phyloP scores from a whole-genome alignment of 1,140 invertebrate species.

The Caenorhabditis tropicalis region DNA sequence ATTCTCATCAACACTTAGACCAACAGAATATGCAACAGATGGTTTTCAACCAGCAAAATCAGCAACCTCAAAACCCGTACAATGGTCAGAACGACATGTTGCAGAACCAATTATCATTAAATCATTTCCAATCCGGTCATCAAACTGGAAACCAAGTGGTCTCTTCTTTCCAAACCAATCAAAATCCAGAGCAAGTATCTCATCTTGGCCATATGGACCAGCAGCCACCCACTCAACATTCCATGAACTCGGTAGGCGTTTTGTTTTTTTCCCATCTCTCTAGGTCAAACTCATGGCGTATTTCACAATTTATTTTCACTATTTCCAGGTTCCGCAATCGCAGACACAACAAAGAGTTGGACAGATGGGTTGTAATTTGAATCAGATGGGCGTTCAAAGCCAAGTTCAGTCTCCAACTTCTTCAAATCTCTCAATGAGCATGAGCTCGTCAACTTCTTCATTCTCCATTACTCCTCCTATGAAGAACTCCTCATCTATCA shows the following conservation, averaged over 20 bases:
- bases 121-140: neutral
- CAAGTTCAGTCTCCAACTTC: neutral
- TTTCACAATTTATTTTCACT: neutral
- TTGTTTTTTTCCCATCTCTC: conserved; percentile 5
- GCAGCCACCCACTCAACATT: conserved; percentile 33
- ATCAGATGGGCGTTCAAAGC: neutral
- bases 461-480: neutral
- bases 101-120: neutral
- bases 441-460: neutral
- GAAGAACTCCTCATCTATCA: neutral
- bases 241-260: conserved; percentile 39
- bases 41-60: too few species aligned
- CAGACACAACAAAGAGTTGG: neutral
- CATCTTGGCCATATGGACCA: conserved; percentile 42
- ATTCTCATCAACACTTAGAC: neutral
- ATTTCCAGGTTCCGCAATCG: conserved; percentile 1
- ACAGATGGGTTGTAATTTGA: neutral
- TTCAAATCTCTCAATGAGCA: neutral
- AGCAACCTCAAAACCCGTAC: neutral
- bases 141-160: conserved; percentile 1
- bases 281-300: neutral
- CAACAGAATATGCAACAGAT: neutral
- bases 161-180: conserved; percentile 13
- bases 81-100: neutral
- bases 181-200: conserved; percentile 9